phyloP scores from a whole-genome alignment of 1,140 invertebrate species.

The Pseudomyrmex gracilis region DNA sequence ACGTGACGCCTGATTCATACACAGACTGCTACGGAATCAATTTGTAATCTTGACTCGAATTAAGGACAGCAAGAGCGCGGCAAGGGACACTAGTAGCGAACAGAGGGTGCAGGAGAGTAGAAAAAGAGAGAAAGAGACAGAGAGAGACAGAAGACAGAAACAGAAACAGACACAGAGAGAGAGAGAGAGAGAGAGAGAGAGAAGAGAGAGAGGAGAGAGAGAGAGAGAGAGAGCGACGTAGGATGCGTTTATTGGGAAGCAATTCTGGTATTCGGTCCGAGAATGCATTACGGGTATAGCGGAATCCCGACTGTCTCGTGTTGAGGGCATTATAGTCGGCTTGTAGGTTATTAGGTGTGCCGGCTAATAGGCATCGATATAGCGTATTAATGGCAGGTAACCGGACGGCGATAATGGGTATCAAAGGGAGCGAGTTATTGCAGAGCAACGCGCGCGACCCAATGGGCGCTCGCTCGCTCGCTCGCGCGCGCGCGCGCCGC shows the following conservation, averaged over 20 bases:
- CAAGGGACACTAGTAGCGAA: slow-evolving; percentile 7
- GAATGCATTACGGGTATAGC: slow-evolving; percentile 72
- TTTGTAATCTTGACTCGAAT: slow-evolving; percentile 86
- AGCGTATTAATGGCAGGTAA: slow-evolving; percentile 75
- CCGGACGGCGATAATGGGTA: slow-evolving; percentile 74
- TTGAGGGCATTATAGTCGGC: slow-evolving; percentile 74
- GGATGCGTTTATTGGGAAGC: slow-evolving; percentile 79
- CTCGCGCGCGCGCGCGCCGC: slow-evolving; percentile 15
- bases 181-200: background rate
- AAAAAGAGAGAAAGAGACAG: background rate
- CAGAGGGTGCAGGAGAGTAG: background rate
- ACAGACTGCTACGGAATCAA: slow-evolving; percentile 85
- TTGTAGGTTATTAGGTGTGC: slow-evolving; percentile 76
- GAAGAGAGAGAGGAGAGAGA: background rate
- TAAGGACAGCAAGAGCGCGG: slow-evolving; percentile 76
- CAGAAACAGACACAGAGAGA: no score
- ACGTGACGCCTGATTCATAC: slow-evolving; percentile 86
- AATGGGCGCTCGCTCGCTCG: slow-evolving; percentile 9
- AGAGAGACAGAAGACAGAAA: no score
- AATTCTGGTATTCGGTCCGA: slow-evolving; percentile 74
- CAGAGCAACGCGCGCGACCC: slow-evolving; percentile 56
- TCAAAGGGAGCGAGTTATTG: slow-evolving; percentile 69
- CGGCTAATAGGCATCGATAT: slow-evolving; percentile 74
- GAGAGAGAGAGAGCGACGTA: background rate
- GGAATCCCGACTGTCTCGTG: slow-evolving; percentile 70